Evolutionary conservation across 2,888 invertebrate species (phyloP).

Genomic region (Meta bourneti): DNA sequence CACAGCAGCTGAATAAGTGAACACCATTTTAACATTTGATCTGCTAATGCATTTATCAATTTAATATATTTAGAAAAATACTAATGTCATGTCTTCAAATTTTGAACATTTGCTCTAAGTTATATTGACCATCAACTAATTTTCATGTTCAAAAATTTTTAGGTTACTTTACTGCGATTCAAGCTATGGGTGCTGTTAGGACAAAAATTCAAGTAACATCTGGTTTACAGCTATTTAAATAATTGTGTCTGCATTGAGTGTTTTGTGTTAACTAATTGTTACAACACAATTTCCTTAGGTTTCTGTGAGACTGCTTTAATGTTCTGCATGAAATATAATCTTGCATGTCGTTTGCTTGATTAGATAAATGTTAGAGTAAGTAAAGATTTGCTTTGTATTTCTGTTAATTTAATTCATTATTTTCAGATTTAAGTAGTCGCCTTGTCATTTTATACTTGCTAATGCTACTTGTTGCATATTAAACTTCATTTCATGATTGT

Average conservation of each 20-base stretch:
- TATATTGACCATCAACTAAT: no score
- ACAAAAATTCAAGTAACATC: constrained; percentile 82
- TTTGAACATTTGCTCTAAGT: no score
- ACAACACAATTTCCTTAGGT: constrained; percentile 61
- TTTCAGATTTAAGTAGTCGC: background rate
- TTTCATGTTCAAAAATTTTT: constrained; percentile 21
- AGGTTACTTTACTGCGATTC: constrained; percentile 82
- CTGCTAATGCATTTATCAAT: no score
- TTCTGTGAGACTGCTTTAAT: constrained; percentile 59
- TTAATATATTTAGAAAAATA: no score
- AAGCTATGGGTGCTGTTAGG: constrained; percentile 82
- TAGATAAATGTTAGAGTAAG: constrained; percentile 65
- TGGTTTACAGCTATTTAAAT: background rate
- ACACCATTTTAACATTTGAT: no score
- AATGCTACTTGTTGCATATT: background rate
- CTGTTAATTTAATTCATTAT: background rate
- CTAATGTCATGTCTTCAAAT: no score
- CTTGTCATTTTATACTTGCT: background rate
- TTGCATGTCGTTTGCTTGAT: constrained; percentile 59
- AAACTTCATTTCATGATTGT: background rate
- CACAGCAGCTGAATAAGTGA: no score
- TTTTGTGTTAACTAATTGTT: constrained; percentile 30
- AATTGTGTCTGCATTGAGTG: constrained; percentile 36
- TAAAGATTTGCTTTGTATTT: constrained; percentile 50
- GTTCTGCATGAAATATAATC: constrained; percentile 61